These are phyloP conservation scores for Papilio protenor DNA, from an alignment of 2,888 invertebrate species.

Conservation along the genomic window DNA sequence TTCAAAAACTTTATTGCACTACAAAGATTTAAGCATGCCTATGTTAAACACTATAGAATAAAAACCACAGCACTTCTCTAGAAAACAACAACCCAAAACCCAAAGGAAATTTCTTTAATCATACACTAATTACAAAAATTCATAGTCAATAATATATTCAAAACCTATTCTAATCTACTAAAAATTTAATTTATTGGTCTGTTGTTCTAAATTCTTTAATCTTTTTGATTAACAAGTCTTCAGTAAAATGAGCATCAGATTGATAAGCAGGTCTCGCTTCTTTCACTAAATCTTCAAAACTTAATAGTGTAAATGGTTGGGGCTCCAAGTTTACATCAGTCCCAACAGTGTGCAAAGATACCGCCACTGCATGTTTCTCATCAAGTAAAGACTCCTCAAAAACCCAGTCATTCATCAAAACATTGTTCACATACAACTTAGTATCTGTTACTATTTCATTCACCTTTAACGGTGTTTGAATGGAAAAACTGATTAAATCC, in stretches of 20 bases:
- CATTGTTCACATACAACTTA: slow-evolving; percentile 85
- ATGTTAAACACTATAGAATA: neutral
- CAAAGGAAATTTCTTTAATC: slow-evolving; percentile 18
- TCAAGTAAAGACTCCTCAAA: slow-evolving; percentile 94
- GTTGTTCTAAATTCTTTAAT: slow-evolving; percentile 62
- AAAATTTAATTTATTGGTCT: neutral
- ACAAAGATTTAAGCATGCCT: slow-evolving; percentile 41
- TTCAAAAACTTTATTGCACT: slow-evolving; percentile 30
- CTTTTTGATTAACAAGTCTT: slow-evolving; percentile 84
- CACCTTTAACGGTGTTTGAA: slow-evolving; percentile 82
- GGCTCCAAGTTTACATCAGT: slow-evolving; percentile 54
- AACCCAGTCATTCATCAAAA: slow-evolving; percentile 85
- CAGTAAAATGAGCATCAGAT: slow-evolving; percentile 82
- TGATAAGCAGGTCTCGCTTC: slow-evolving; percentile 74
- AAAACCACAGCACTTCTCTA: neutral
- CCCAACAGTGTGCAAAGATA: slow-evolving; percentile 82
- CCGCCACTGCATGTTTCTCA: slow-evolving; percentile 90
- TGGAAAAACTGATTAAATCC: slow-evolving; percentile 89
- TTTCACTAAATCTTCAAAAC: slow-evolving; percentile 85
- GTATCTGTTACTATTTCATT: slow-evolving; percentile 85
- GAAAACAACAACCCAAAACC: slow-evolving; percentile 29
- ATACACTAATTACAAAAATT: neutral
- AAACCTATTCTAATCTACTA: neutral
- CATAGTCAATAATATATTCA: neutral
- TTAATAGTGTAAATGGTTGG: slow-evolving; percentile 80